Conservation (phyloP, 2,888 invertebrate species). For the Escarpia spicata region DNA sequence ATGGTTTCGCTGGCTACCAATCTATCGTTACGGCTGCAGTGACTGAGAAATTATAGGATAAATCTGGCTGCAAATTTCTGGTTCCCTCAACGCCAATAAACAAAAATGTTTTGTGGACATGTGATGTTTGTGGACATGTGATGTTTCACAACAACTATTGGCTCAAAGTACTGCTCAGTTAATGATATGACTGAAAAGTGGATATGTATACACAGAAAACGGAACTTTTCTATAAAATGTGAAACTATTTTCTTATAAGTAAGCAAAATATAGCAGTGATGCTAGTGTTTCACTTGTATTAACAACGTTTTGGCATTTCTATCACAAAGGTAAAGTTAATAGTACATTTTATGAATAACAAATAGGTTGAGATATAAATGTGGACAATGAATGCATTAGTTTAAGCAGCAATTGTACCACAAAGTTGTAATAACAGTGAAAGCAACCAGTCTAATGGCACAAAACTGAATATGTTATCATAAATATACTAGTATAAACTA, state of each 20-base stretch:
- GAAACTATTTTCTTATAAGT: no score
- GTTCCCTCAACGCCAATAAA: not conserved
- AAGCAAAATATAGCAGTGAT: no score
- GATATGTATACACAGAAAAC: not conserved
- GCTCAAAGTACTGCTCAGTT: not conserved
- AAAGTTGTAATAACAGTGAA: not conserved
- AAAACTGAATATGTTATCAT: not conserved
- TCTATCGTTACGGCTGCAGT: no score
- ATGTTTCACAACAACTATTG: not conserved
- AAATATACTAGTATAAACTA: no score
- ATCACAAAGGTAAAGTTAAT: not conserved
- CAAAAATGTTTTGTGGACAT: not conserved
- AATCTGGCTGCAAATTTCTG: not conserved
- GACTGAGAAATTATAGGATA: no score
- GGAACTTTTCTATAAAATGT: not conserved
- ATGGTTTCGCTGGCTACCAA: not conserved
- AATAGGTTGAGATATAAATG: not conserved
- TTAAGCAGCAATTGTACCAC: not conserved
- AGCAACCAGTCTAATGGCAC: not conserved
- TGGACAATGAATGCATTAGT: not conserved
- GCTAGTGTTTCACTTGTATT: no score
- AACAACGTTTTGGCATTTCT: no score
- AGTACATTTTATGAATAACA: not conserved
- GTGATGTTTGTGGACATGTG: not conserved
- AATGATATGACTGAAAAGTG: not conserved